Evolutionary conservation across 2,113 vertebrate species (phyloP), one percentile per base, ranked within the genome.

Genomic region (Progne subis): DNA sequence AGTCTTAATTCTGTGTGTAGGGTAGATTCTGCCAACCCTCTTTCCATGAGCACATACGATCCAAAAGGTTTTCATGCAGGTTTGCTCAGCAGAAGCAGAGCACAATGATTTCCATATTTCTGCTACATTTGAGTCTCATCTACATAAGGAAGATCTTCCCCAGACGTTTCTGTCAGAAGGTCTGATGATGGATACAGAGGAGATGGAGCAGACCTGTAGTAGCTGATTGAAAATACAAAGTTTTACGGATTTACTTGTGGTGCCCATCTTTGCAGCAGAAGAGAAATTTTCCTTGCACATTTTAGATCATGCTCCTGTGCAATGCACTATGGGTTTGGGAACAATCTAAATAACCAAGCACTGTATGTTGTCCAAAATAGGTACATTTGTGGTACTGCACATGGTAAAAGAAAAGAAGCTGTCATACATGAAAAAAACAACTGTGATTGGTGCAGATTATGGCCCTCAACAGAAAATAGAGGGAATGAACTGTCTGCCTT

Each of bases 1-100:
- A 83, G 44, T 68, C 86, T 90, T 94, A 92, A 88, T 93, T 96
- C 90, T 86, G 12, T 84, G 72, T 84, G 69, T 92, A 80, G 56
- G 37, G 65, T 57, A 71, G 49, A 81, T 92, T 72, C 88, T 95
- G 86, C 65, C 65, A 83, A 17, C 76, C 53, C 23, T 86, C 44
- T 88, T 88, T 93, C 61, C 17, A 4, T 72, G 56, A 56, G 37
- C 44, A 57, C 20, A 21, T 49, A 20, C 2, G 41, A 88, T 93
- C 41, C 72, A 60, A 83, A 50, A 68, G 60, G n/a, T 49, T 93
- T 90, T 86, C 43, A 14, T n/a, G 26, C 26, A 49, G 44, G 56
- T 77, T 86, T 84, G 41, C 65, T 46, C 18, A 37, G 57, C 39
- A 78, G 83, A 61, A 90, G 65, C 60, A 56, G 23, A 80, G 34